Percentiles rank a stretch among this genome's conserved stretches.
Conservation (phyloP, 2,888 invertebrate genomes). For the Drosophila maculinotata region DNA sequence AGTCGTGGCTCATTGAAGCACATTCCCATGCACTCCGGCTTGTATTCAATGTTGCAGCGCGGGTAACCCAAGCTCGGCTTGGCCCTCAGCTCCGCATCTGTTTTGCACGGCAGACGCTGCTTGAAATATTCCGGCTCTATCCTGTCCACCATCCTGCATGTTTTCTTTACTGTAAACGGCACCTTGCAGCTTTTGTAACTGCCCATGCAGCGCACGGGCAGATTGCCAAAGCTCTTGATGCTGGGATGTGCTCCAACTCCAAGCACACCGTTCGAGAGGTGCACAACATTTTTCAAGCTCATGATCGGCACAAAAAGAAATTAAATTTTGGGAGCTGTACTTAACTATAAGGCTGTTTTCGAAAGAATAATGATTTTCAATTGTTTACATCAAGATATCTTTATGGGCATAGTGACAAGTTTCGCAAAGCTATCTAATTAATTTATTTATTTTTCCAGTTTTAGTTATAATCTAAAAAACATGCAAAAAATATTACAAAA, state of each 20-base stretch:
- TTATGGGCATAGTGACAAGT: neutral
- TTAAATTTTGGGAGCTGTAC: neutral
- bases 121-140: conserved; percentile 12
- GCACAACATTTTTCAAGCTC: neutral
- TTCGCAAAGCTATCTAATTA: neutral
- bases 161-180: neutral
- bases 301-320: conserved; percentile 2
- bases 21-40: neutral
- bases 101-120: conserved; percentile 14
- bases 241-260: neutral
- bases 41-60: conserved; percentile 15
- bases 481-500: too few species aligned
- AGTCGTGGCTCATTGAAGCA: conserved; percentile 21
- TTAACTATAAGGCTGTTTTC: neutral
- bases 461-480: too few species aligned
- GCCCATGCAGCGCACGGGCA: neutral
- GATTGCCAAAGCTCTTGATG: neutral
- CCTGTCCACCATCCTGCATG: neutral
- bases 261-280: neutral
- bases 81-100: conserved; percentile 22
- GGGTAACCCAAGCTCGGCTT: conserved; percentile 25
- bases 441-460: too few species aligned
- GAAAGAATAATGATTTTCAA: neutral
- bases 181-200: neutral
- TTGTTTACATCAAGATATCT: rapidly evolving